phyloP scores from a whole-genome alignment of 1,140 invertebrate species.

The Philaenus spumarius region DNA sequence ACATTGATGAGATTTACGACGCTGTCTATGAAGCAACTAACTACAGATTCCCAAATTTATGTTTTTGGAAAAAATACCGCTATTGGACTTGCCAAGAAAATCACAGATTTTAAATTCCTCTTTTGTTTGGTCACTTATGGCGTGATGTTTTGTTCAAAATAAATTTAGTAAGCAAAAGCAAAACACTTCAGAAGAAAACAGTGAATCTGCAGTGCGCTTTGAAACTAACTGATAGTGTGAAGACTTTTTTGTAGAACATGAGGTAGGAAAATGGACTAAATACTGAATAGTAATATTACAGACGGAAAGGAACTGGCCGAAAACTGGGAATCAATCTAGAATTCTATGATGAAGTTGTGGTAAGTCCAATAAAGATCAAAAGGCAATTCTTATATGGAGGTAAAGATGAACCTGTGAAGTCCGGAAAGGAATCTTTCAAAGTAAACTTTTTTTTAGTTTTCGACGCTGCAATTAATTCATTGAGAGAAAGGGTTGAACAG shows the following conservation, averaged over 20 bases:
- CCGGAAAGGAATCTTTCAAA: too few species aligned
- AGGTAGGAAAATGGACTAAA: slow-evolving; percentile 7
- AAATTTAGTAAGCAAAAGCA: slow-evolving; percentile 17
- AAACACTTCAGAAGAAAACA: slow-evolving; percentile 7
- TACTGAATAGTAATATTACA: slow-evolving; percentile 11
- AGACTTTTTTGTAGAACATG: slow-evolving; percentile 10
- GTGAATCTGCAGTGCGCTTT: background rate
- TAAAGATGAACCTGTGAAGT: too few species aligned
- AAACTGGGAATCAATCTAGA: slow-evolving; percentile 13
- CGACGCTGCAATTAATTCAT: too few species aligned
- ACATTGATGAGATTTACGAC: slow-evolving; percentile 1
- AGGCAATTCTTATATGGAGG: slow-evolving; percentile 7
- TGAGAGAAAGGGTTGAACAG: too few species aligned
- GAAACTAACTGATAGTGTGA: background rate
- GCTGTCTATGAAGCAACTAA: background rate
- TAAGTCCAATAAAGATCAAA: slow-evolving; percentile 14
- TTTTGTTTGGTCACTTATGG: slow-evolving; percentile 15
- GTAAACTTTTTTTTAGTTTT: too few species aligned
- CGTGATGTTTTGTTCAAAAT: slow-evolving; percentile 15
- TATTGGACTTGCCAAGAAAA: slow-evolving; percentile 3
- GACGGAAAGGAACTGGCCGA: slow-evolving; percentile 9
- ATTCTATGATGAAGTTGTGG: slow-evolving; percentile 6
- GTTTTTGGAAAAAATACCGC: background rate
- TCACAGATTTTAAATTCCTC: slow-evolving; percentile 6
- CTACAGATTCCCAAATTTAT: background rate